Evolutionary conservation across 2,797 vertebrate genomes (phyloP).

Genomic region (Sphaeramia orbicularis): DNA sequence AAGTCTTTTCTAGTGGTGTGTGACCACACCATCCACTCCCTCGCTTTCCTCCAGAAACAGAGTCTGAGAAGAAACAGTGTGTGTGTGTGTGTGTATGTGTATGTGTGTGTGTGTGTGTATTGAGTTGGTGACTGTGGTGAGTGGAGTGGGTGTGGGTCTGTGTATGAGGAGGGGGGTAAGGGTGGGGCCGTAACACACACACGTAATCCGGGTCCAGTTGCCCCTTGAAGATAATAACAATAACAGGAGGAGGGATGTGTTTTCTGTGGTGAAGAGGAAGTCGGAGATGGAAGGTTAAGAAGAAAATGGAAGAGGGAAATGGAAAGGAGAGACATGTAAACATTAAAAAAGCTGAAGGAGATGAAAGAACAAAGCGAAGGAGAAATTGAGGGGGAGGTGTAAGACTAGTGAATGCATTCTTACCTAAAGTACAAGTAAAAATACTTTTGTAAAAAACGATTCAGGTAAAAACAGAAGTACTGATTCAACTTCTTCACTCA

Average conservation of each 20-base stretch:
- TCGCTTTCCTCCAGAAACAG: conserved; percentile 46
- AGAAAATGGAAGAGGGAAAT: conserved; percentile 53
- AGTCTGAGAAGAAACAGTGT: conserved; percentile 45
- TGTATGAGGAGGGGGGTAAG: conserved; percentile 48
- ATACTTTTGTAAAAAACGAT: too few relatives aligned
- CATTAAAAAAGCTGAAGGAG: conserved; percentile 1
- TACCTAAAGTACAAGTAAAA: too few relatives aligned
- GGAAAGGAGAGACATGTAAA: conserved; percentile 40
- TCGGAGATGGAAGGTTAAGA: conserved; percentile 56
- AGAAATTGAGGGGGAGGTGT: conserved; percentile 19
- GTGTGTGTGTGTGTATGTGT: conserved; percentile 36
- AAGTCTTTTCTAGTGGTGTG: conserved; percentile 31
- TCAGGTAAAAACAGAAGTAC: too few relatives aligned
- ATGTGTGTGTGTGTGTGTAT: conserved; percentile 39
- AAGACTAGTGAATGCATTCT: too few relatives aligned
- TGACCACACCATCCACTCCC: conserved; percentile 43
- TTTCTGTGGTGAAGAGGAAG: conserved; percentile 73
- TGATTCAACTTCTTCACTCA: too few relatives aligned
- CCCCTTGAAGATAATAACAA: conserved; percentile 66
- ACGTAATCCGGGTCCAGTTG: conserved; percentile 48
- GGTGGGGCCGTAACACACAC: conserved; percentile 57
- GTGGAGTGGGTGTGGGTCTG: conserved; percentile 57
- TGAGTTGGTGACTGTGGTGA: conserved; percentile 56
- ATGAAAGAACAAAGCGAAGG: conserved; percentile 1
- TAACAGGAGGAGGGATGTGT: conserved; percentile 71